phyloP scores from a whole-genome alignment of 2,888 invertebrate genomes.

The Kryphioiulus occultus region DNA sequence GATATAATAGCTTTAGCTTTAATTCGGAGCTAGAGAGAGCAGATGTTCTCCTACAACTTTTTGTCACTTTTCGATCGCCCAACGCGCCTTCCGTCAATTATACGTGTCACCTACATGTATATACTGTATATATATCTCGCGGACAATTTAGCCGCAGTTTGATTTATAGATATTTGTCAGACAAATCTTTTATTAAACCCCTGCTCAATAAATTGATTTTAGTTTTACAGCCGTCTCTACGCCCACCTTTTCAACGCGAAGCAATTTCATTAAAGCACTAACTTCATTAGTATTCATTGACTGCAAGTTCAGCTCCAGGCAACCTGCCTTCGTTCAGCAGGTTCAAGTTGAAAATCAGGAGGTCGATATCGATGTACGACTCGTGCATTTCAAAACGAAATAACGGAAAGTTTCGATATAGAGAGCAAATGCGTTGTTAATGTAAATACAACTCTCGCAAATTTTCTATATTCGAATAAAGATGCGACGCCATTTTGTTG shows the following conservation, averaged over 20 bases:
- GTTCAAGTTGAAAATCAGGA: too few relatives aligned
- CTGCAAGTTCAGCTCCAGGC: background rate
- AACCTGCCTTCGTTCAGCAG: too few relatives aligned
- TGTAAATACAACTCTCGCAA: too few relatives aligned
- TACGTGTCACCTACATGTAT: background rate
- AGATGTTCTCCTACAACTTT: background rate
- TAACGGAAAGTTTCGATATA: too few relatives aligned
- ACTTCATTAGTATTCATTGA: conserved; percentile 22
- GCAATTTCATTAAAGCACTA: background rate
- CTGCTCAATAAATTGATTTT: conserved; percentile 2
- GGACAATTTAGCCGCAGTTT: background rate
- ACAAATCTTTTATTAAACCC: conserved; percentile 14
- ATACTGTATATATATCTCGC: too few relatives aligned
- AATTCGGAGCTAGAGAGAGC: background rate
- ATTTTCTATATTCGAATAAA: too few relatives aligned
- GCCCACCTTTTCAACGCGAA: conserved; percentile 26
- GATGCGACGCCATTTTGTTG: too few relatives aligned
- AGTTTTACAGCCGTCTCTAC: background rate
- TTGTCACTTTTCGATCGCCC: background rate
- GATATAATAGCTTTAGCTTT: too few relatives aligned
- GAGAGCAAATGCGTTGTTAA: too few relatives aligned
- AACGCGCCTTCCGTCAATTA: background rate
- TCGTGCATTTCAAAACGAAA: too few relatives aligned
- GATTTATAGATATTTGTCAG: conserved; percentile 31
- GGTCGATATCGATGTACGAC: too few relatives aligned